Evolutionary conservation across 2,113 vertebrate genomes (phyloP).

Genomic region (Procavia capensis): DNA sequence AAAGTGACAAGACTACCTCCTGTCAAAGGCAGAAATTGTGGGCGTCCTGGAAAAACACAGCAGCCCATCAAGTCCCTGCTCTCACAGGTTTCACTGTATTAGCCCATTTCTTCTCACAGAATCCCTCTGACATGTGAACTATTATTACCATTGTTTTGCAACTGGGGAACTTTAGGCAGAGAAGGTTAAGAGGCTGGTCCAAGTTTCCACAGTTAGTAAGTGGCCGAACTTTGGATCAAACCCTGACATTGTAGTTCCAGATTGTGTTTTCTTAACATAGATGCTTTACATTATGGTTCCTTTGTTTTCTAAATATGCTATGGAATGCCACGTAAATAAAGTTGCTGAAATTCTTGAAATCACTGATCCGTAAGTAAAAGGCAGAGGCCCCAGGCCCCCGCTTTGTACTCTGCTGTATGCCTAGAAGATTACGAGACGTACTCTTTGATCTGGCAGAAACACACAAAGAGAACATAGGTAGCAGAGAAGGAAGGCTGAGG

Average conservation of each 20-base stretch:
- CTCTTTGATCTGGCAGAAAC: background rate
- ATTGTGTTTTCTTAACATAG: background rate
- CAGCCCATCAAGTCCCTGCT: too few relatives aligned
- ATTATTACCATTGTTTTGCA: slow-evolving; percentile 42
- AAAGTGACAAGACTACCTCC: too few relatives aligned
- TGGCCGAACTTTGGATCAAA: background rate
- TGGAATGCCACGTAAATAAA: background rate
- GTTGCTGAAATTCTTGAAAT: background rate
- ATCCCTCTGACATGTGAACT: background rate
- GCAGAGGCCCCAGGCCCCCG: background rate
- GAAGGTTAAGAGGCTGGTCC: background rate
- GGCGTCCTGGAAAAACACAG: too few relatives aligned
- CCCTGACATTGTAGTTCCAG: background rate
- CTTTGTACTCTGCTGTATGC: background rate
- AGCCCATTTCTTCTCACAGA: slow-evolving; percentile 45
- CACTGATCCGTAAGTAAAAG: background rate
- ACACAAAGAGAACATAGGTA: background rate
- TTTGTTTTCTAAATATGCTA: background rate
- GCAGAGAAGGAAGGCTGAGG: background rate
- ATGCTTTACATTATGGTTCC: background rate
- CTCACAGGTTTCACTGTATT: background rate
- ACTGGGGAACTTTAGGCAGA: background rate
- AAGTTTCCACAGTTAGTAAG: background rate
- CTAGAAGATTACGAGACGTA: background rate
- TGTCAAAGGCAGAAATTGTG: too few relatives aligned